Base-by-base conservation (phyloP, 2,888 invertebrate species). In the Tipula helvola region DNA sequence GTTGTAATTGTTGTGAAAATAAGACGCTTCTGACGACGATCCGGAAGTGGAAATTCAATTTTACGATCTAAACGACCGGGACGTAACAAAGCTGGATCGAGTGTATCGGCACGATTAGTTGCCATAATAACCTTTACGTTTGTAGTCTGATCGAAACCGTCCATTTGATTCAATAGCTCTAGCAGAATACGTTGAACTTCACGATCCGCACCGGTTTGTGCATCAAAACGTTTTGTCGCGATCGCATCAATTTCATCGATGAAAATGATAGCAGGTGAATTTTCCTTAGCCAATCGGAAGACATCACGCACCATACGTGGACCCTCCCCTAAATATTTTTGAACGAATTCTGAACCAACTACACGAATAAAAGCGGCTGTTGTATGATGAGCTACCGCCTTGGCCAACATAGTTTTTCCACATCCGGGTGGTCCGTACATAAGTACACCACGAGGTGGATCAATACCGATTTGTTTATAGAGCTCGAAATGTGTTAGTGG, bases 171-270 rank as follows among this genome's bases (percentile, higher is more conserved):
- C 7, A 99, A 93, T 87, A 99, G 93, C 90, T 99, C 99, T 28
- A 99, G 93, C 41, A 99, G 92, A 91, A 99, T 99, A 92, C 99
- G 95, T 91, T 99, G 99, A 0, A 99, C 99, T 92, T 99, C 99
- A 89, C 99, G 94, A 93, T 99, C 99, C 86, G 98, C 99, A 89
- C 99, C 99, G 88, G 99, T 99, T 92, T 99, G 99, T 2, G 99
- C 99, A 92, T 99, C 99, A 92, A 99, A 98, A 92, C 99, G 94
- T 92, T 99, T 99, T 4, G 99, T 99, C 12, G 99, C 99, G 89
- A 99, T 99, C 52, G 99, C 99, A 92, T 99, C 99, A 89, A 99
- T 99, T 93, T 99, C 99, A 92, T 99, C 99, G 90, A 99, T 99
- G 91, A 99, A 99, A 89, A 99, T 99, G 89, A 99, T 99, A 1